These are phyloP conservation scores for Cheilosia grossa DNA, from an alignment of 2,888 invertebrate species.

Conservation along the genomic window DNA sequence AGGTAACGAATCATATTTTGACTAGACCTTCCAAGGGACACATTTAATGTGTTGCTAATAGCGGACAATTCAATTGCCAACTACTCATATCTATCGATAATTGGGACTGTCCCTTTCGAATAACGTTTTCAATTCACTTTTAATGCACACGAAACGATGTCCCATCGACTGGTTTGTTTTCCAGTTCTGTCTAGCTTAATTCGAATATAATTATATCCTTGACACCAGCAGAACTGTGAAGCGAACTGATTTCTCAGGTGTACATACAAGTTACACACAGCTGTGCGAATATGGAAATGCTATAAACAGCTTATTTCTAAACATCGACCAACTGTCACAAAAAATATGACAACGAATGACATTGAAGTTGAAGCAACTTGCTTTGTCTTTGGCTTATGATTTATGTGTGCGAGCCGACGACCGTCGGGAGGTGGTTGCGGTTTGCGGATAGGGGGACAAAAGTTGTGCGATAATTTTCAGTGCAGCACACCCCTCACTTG, in stretches of 20 bases:
- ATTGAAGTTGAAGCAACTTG: constrained; percentile 67
- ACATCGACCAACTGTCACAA: constrained; percentile 39
- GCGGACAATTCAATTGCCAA: too few species aligned
- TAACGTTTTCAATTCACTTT: constrained; percentile 21
- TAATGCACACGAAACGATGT: constrained; percentile 51
- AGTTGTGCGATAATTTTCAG: constrained; percentile 20
- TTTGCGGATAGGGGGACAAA: background rate
- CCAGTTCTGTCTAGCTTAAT: constrained; percentile 39
- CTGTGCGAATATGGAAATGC: constrained; percentile 48
- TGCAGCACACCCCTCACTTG: constrained; percentile 21
- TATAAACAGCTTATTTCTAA: constrained; percentile 62
- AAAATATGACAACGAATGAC: constrained; percentile 57
- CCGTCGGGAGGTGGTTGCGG: background rate
- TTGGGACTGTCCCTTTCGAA: background rate
- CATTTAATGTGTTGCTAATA: too few species aligned
- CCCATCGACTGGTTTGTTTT: constrained; percentile 25
- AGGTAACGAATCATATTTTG: too few species aligned
- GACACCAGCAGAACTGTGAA: constrained; percentile 45
- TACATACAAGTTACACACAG: constrained; percentile 23
- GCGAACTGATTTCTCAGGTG: constrained; percentile 63
- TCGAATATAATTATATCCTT: constrained; percentile 67
- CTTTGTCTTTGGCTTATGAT: constrained; percentile 28
- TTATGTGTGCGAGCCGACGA: background rate
- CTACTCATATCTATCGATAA: too few species aligned
- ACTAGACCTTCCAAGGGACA: too few species aligned